Conservation (phyloP, 2,113 vertebrate genomes). For the Coturnix japonica region DNA sequence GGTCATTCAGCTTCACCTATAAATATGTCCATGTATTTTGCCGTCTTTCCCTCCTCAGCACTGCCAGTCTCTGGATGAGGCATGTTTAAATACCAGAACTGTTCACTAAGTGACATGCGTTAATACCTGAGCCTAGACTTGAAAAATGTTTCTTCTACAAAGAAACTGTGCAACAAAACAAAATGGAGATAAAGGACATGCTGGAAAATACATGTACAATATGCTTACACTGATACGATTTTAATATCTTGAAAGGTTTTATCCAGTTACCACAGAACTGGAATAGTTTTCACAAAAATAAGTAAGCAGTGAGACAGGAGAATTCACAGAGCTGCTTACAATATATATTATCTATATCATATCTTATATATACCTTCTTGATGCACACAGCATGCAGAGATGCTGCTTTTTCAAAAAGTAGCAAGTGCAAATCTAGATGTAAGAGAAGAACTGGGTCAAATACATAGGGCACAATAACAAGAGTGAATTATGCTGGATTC, state of each 20-base stretch:
- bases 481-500: background rate
- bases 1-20: background rate
- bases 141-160: background rate
- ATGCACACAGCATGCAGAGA: background rate
- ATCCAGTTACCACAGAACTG: background rate
- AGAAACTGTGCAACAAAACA: background rate
- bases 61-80: background rate
- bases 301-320: background rate
- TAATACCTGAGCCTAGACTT: background rate
- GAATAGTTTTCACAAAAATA: background rate
- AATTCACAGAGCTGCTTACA: background rate
- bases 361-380: background rate
- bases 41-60: background rate
- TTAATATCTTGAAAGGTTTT: background rate
- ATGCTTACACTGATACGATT: background rate
- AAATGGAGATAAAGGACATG: background rate
- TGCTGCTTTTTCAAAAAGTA: background rate
- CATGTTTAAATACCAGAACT: background rate
- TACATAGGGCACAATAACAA: background rate
- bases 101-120: fast-evolving
- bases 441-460: background rate
- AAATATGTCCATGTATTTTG: fast-evolving
- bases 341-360: no score
- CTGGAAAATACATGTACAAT: background rate
- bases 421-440: background rate